Evolutionary conservation across 2,113 vertebrate species (phyloP).

Genomic region (Peromyscus leucopus): DNA sequence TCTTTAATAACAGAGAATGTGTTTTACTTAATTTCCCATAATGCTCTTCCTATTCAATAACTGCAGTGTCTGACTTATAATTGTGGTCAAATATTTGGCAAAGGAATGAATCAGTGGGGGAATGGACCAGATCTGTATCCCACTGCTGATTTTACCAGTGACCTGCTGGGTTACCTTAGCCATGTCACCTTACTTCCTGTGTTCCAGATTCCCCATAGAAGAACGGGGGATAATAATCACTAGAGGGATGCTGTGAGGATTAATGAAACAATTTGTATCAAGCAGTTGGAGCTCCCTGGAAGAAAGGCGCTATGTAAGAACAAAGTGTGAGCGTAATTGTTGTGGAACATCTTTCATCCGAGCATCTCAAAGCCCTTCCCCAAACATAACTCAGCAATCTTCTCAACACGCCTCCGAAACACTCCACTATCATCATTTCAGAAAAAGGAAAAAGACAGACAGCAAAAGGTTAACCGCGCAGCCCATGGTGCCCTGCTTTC

Average conservation of each 20-base stretch:
- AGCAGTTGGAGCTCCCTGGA: slow-evolving; percentile 76
- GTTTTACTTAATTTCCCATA: not conserved
- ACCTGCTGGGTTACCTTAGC: slow-evolving; percentile 7
- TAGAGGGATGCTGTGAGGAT: slow-evolving; percentile 63
- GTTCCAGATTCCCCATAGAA: slow-evolving; percentile 5
- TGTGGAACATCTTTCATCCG: slow-evolving; percentile 77
- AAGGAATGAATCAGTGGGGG: not conserved
- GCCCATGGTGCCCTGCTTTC: not conserved
- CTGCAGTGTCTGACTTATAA: not conserved
- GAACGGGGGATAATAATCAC: slow-evolving; percentile 55
- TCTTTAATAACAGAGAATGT: not conserved
- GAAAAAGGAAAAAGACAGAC: not conserved
- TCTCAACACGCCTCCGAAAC: slow-evolving; percentile 18
- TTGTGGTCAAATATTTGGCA: not conserved
- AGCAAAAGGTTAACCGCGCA: slow-evolving; percentile 49
- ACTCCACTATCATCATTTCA: not conserved
- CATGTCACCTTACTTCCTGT: not conserved
- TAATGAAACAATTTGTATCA: slow-evolving; percentile 81
- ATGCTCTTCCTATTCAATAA: not conserved
- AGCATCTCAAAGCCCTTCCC: slow-evolving; percentile 76
- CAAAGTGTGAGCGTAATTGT: slow-evolving; percentile 78
- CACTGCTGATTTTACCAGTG: not conserved
- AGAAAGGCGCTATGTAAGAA: slow-evolving; percentile 78
- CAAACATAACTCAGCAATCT: slow-evolving; percentile 79
- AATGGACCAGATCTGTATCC: not conserved